Conservation (phyloP, 1,140 invertebrate genomes). For the Cotesia vestalis region DNA sequence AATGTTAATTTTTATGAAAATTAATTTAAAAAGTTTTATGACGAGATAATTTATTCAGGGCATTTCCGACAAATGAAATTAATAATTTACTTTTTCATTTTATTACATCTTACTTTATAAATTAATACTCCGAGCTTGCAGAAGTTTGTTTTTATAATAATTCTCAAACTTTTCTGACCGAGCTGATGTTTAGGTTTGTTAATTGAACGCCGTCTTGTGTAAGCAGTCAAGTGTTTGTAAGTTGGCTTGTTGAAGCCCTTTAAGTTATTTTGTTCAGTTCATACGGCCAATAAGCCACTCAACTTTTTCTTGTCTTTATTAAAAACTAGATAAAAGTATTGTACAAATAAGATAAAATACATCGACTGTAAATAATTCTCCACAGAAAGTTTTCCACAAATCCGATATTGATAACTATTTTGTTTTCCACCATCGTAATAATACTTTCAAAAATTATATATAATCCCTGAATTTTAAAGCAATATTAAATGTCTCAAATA, state of each 20-base stretch:
- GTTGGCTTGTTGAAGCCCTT: not conserved
- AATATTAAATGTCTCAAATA: no score
- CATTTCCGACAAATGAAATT: no score
- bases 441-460: no score
- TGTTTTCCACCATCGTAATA: no score
- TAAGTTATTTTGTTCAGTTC: conserved; percentile 11
- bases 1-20: no score
- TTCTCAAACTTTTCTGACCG: conserved; percentile 8
- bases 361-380: no score
- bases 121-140: conserved; percentile 1
- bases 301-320: not conserved
- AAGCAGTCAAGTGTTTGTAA: not conserved
- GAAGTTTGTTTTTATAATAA: not conserved
- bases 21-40: no score
- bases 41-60: no score
- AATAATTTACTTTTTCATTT: not conserved
- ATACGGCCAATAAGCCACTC: not conserved
- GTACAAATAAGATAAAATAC: not conserved
- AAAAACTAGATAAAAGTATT: not conserved
- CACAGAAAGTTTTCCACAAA: no score
- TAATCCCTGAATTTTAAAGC: no score
- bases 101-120: not conserved
- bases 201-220: not conserved
- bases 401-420: no score
- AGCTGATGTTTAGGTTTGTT: conserved; percentile 4